These are phyloP conservation scores for Pteruthius melanotis DNA, from an alignment of 2,113 vertebrate species.

Conservation along the genomic window DNA sequence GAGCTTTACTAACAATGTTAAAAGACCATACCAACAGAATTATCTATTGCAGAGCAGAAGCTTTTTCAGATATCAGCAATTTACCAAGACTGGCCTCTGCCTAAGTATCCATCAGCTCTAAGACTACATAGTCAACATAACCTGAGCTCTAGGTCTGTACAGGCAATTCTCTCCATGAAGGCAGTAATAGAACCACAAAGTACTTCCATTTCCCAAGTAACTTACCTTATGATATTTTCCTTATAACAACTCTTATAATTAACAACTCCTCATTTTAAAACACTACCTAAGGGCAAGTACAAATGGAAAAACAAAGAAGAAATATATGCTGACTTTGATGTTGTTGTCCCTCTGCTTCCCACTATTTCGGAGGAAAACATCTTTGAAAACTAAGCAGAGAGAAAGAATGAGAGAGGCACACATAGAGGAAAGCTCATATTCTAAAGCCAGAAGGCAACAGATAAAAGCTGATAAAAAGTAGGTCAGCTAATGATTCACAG, in stretches of 20 bases:
- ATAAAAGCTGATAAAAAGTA: slow-evolving; percentile 61
- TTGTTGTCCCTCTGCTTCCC: neutral
- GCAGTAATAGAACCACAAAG: neutral
- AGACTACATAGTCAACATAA: neutral
- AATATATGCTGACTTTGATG: slow-evolving; percentile 9
- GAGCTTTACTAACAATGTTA: neutral
- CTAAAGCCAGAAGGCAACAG: slow-evolving; percentile 46
- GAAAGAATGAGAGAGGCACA: neutral
- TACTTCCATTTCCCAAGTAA: neutral
- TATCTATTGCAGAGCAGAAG: neutral
- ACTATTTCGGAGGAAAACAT: neutral
- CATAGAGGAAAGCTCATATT: neutral
- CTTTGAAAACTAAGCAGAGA: slow-evolving; percentile 24
- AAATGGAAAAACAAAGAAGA: slow-evolving; percentile 19
- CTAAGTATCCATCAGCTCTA: neutral
- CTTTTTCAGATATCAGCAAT: neutral
- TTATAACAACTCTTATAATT: neutral
- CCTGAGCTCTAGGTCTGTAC: neutral
- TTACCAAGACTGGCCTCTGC: neutral
- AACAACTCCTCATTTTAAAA: neutral
- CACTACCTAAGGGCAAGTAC: neutral
- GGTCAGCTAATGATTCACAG: slow-evolving; percentile 58
- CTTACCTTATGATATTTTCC: neutral
- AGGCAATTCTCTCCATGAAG: neutral
- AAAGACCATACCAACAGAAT: neutral